Percentiles rank a stretch among this genome's conserved stretches.
Conservation (phyloP, 1,140 invertebrate species). For the Drosophila lacteicornis region DNA sequence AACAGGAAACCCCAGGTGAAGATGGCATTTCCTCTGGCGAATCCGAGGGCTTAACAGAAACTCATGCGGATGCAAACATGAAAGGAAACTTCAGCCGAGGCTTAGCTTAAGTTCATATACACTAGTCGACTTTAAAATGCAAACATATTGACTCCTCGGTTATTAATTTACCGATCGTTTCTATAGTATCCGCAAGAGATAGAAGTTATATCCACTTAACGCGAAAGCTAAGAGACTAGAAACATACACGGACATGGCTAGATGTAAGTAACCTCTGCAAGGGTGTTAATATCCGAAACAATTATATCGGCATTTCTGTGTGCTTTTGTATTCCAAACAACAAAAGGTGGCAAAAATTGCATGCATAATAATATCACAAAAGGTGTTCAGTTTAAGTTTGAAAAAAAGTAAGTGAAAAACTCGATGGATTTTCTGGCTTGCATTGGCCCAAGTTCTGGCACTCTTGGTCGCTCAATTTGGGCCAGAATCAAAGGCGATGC, state of each 20-base stretch:
- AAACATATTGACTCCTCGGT: not conserved
- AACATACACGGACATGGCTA: no score
- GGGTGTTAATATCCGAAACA: no score
- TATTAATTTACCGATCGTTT: not conserved
- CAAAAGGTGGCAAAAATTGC: no score
- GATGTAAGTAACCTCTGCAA: no score
- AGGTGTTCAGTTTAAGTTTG: no score
- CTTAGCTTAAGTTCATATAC: not conserved
- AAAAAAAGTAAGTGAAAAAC: not conserved
- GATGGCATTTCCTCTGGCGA: constrained; percentile 15
- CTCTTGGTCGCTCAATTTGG: constrained; percentile 24
- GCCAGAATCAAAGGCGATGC: constrained; percentile 12
- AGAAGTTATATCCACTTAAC: no score
- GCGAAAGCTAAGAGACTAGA: no score
- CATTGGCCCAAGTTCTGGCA: not conserved
- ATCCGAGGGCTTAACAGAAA: not conserved
- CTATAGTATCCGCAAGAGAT: no score
- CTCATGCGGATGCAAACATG: not conserved
- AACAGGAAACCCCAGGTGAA: constrained; percentile 5
- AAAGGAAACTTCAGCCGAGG: not conserved
- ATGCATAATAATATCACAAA: no score
- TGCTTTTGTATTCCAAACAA: no score
- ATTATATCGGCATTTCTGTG: no score
- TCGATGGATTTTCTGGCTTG: not conserved
- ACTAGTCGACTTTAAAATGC: not conserved